A percentile compares a stretch with the other conserved stretches of the same genome.
Conservation (phyloP, 2,888 invertebrate genomes). For the Leucophora obtusa region DNA sequence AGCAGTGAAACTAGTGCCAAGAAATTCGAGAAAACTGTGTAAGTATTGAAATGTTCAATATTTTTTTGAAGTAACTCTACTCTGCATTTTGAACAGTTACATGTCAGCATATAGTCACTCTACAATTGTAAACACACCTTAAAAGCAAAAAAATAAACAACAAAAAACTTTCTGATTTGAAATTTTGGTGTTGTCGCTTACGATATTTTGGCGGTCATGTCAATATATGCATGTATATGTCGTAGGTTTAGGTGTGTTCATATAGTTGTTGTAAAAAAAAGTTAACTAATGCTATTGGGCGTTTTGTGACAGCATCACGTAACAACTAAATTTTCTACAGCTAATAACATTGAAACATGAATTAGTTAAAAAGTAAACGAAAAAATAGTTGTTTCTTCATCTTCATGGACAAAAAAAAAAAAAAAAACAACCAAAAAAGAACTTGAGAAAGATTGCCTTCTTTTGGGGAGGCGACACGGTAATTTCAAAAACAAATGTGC, state of each 20-base stretch:
- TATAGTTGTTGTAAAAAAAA: constrained; percentile 42
- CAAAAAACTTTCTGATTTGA: too few species aligned
- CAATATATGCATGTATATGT: neutral
- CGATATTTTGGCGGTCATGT: too few species aligned
- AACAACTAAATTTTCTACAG: constrained; percentile 70
- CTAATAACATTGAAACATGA: constrained; percentile 66
- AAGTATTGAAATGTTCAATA: too few species aligned
- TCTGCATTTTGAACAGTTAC: too few species aligned
- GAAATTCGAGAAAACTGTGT: too few species aligned
- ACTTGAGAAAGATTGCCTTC: constrained; percentile 1
- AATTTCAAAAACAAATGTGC: constrained; percentile 26
- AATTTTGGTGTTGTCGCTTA: too few species aligned
- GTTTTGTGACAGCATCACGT: constrained; percentile 66
- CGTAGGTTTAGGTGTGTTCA: neutral
- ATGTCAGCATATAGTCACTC: too few species aligned
- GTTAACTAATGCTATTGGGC: constrained; percentile 55
- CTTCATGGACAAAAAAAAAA: constrained; percentile 46
- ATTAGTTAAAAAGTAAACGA: constrained; percentile 53
- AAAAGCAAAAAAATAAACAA: too few species aligned
- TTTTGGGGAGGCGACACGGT: constrained; percentile 18
- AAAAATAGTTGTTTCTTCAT: constrained; percentile 42
- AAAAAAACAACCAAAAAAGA: neutral
- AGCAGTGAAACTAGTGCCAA: too few species aligned
- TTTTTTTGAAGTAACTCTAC: too few species aligned
- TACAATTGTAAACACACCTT: too few species aligned